These are phyloP conservation scores for mouse (Mus musculus) DNA, from an alignment of 2,113 vertebrate species.

Conservation along the genomic window GRCm39 chr8:63680501-63681000, in stretches of 20 bases:
- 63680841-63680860: not conserved
- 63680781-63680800: conserved; percentile 25
- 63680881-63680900: not conserved
- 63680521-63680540: too few relatives aligned
- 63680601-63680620: too few relatives aligned
- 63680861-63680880: not conserved
- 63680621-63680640: too few relatives aligned
- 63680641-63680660: too few relatives aligned
- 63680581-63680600: too few relatives aligned
- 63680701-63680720: too few relatives aligned
- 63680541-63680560: too few relatives aligned
- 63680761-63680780: not conserved
- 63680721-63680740: not conserved
- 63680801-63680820: not conserved
- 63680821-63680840: not conserved
- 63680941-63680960: conserved; percentile 63
- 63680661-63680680: too few relatives aligned
- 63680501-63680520: too few relatives aligned
- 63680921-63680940: conserved; percentile 63
- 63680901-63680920: conserved; percentile 27
- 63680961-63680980: conserved; percentile 70
- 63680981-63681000: conserved; percentile 70
- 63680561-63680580: too few relatives aligned
- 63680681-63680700: too few relatives aligned
- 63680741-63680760: not conserved